Evolutionary conservation across 2,797 vertebrate species (phyloP).

Genomic region (Sebastes trivittatus): DNA sequence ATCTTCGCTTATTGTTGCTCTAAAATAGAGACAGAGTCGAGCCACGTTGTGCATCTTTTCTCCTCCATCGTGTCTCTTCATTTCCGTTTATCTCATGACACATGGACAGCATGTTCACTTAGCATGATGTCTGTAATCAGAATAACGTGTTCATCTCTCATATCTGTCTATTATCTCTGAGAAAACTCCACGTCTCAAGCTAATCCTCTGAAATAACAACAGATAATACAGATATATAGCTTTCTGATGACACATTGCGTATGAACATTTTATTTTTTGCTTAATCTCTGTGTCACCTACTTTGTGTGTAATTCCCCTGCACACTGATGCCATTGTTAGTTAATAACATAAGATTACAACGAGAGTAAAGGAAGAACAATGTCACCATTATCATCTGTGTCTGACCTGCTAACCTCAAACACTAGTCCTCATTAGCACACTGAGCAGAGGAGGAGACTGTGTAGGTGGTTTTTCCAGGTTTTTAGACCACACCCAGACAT

Average conservation of each 20-base stretch:
- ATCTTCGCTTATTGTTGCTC: constrained; percentile 3
- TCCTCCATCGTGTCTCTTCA: neutral
- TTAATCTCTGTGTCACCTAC: neutral
- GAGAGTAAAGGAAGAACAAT: constrained; percentile 23
- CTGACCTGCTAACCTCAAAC: neutral
- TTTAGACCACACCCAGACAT: neutral
- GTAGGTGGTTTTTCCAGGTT: neutral
- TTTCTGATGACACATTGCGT: neutral
- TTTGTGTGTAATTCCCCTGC: neutral
- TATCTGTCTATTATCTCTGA: neutral
- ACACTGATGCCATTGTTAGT: constrained; percentile 14
- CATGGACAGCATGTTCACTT: neutral
- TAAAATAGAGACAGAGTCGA: constrained; percentile 13
- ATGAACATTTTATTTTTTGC: neutral
- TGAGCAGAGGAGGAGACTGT: neutral
- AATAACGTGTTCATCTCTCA: neutral
- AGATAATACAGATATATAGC: constrained; percentile 30
- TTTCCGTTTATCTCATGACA: neutral
- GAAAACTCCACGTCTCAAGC: neutral
- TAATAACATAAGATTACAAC: constrained; percentile 14
- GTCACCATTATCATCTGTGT: neutral
- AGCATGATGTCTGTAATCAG: neutral
- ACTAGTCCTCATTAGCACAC: neutral
- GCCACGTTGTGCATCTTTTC: constrained; percentile 11
- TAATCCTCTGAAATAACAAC: neutral